Evolutionary conservation across 2,113 vertebrate species (phyloP).

Genomic region (Australoheros scitulus): DNA sequence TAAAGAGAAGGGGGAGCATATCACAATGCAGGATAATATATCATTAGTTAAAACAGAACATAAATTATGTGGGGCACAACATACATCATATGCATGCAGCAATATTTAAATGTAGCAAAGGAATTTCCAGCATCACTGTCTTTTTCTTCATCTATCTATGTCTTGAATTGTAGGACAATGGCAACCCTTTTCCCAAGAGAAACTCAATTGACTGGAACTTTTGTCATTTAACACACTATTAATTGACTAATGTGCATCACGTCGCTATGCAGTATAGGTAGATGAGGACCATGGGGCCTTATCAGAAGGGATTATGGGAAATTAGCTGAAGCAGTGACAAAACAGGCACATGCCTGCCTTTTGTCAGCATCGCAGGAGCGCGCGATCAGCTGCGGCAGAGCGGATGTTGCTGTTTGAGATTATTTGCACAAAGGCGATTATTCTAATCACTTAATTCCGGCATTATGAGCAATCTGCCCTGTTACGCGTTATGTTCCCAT

Average conservation of each 20-base stretch:
- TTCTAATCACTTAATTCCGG: conserved; percentile 79
- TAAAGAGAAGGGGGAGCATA: not conserved
- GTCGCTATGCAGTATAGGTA: conserved; percentile 82
- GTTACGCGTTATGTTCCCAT: conserved; percentile 69
- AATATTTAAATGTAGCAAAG: not conserved
- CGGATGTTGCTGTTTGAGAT: conserved; percentile 69
- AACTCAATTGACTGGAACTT: conserved; percentile 96
- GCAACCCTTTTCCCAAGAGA: conserved; percentile 67
- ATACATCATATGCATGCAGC: conserved; percentile 5
- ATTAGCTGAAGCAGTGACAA: conserved; percentile 72
- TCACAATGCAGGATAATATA: not conserved
- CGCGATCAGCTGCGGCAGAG: conserved; percentile 64
- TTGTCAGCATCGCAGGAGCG: conserved; percentile 48
- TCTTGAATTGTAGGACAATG: conserved; percentile 64
- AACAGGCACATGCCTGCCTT: conserved; percentile 47
- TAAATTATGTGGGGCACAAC: conserved; percentile 2
- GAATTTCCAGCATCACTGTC: conserved; percentile 1
- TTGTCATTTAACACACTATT: conserved; percentile 98
- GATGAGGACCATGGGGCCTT: conserved; percentile 87
- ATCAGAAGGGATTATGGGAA: conserved; percentile 82
- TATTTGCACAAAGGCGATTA: conserved; percentile 78
- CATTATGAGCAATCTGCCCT: conserved; percentile 76
- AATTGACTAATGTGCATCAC: conserved; percentile 97
- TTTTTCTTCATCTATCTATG: conserved; percentile 47
- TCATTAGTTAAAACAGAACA: conserved; percentile 26